A percentile compares a stretch with the other conserved stretches of the same genome.
Conservation (phyloP, 2,797 vertebrate species). For the Sebastes diaconus region DNA sequence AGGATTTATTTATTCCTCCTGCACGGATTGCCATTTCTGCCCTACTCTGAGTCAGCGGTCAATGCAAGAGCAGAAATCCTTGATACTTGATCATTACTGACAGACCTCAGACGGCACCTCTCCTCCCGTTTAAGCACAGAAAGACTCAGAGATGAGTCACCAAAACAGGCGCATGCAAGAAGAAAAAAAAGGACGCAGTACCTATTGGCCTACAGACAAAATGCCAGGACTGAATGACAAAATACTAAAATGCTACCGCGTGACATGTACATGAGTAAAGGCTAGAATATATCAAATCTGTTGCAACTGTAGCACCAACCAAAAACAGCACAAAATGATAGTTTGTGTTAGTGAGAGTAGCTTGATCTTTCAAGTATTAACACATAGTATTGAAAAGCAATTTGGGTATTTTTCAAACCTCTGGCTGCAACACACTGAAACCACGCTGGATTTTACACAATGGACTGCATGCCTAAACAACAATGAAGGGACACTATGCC, state of each 20-base stretch:
- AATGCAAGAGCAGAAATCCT: neutral
- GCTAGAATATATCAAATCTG: neutral
- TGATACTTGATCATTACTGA: conserved; percentile 12
- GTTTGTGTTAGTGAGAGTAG: neutral
- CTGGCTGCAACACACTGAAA: neutral
- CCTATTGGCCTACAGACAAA: neutral
- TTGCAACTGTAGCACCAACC: neutral
- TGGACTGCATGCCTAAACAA: neutral
- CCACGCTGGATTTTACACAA: neutral
- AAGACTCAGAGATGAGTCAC: conserved; percentile 30
- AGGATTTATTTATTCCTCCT: neutral
- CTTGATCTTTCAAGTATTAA: neutral
- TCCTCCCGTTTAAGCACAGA: neutral
- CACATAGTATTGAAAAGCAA: neutral
- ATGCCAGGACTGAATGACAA: neutral
- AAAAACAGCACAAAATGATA: neutral
- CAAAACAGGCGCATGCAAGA: neutral
- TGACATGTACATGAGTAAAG: neutral
- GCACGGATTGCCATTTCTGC: neutral
- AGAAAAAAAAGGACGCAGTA: neutral
- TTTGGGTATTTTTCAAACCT: neutral
- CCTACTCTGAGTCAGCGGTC: neutral
- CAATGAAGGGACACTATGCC: neutral
- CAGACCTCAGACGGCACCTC: neutral
- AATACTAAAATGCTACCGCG: neutral